These are phyloP conservation scores for Trachymyrmex septentrionalis DNA, from an alignment of 1,140 invertebrate species.

Conservation along the genomic window DNA sequence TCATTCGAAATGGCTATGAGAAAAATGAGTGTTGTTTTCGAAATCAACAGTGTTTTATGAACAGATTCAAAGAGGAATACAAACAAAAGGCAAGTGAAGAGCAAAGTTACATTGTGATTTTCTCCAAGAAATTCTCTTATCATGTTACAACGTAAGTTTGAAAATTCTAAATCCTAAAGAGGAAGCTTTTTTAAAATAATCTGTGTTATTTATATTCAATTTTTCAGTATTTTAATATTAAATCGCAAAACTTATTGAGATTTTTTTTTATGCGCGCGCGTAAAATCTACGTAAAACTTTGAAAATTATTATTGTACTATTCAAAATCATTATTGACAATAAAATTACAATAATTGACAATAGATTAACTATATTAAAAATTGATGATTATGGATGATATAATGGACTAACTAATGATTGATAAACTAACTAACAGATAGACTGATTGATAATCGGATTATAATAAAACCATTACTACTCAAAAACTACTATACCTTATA, in stretches of 20 bases:
- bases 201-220: neutral
- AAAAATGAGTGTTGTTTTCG: conserved; percentile 30
- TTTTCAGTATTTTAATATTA: neutral
- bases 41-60: conserved; percentile 23
- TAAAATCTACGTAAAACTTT: neutral
- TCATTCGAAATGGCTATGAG: neutral
- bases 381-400: too few relatives aligned
- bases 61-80: neutral
- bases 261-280: neutral
- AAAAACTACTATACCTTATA: too few relatives aligned
- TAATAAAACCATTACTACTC: too few relatives aligned
- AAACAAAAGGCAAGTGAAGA: neutral
- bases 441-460: too few relatives aligned
- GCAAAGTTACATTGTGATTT: neutral
- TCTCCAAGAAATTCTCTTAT: neutral
- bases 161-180: neutral
- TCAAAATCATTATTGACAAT: too few relatives aligned
- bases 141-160: neutral
- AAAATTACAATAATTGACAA: too few relatives aligned
- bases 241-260: neutral
- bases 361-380: too few relatives aligned
- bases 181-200: neutral
- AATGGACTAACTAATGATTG: too few relatives aligned
- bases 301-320: neutral
- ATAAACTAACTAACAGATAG: too few relatives aligned